Base-by-base conservation (phyloP, 2,888 invertebrate species). In the Lissonota sp. region DNA sequence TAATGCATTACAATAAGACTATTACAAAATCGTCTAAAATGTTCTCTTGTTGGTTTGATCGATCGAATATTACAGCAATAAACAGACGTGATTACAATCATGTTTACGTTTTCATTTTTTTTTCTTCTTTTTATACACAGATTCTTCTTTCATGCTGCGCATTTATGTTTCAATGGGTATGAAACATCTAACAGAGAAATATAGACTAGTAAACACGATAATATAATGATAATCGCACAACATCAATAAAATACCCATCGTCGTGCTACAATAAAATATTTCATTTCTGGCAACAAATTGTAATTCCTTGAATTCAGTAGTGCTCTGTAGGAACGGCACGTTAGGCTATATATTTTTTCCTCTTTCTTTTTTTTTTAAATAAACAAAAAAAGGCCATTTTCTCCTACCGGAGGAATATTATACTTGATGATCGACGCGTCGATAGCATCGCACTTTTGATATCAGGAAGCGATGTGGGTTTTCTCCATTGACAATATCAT, bases 71-170 rank as follows among this genome's bases (percentile, higher is more conserved):
- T 26, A 26, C 26, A 26, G 42, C 72, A 72, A 73, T 79, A 62
- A 44, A 79, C 64, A 77, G 62, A 60, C 67, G 71, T 53, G 37
- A 79, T 83, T n/a, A 87, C 84, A 86, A 86, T 86, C 84, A 83
- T 84, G 82, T 84, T 75, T 84, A 86, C 83, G 82, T 83, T 82
- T 85, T 74, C 51, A 80, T 80, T 83, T 14, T 66, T 78, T 75
- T 83, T 85, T 42, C 4, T 80, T 83, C 16, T 67, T 79, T 76
- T 83, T 84, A 84, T 83, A 86, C 86, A 85, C 81, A 85, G 87
- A 88, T 88, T 86, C 88, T 88, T 85, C 83, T 85, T 83, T 85
- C 85, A 84, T 84, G 83, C 82, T 85, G 81, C 83, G 84, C 83
- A 82, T 79, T 79, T 78, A 70, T 71, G 67, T 67, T 66, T 79